Base-by-base conservation (phyloP, 2,113 vertebrate genomes). In the Butorides virescens region DNA sequence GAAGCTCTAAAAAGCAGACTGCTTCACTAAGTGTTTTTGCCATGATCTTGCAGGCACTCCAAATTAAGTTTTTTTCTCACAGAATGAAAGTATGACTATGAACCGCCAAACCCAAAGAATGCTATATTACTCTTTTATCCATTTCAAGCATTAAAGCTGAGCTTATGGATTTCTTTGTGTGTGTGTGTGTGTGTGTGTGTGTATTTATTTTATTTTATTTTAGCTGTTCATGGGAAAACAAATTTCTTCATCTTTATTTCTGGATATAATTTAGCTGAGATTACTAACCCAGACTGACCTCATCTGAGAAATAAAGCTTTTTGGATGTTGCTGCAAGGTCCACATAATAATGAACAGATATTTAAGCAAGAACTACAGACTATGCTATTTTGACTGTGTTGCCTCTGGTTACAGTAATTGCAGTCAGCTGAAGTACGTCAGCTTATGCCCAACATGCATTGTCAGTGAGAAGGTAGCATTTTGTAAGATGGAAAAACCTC, bases 161-260 rank as follows among this genome's bases (percentile, higher is more conserved):
- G 7, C 20, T 67, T 50, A 18, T 32, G 20, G 6, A 87, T 72
- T 90, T 94, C 34, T 77, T 6, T 39, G 0, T 29, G 4, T 25
- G 4, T 21, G 0, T 25, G 2, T 15, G 4, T 21, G 0, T 25
- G 2, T 15, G 12, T 65, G 10, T 44, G 6, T 42, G 12, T 12
- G 9, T 32, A 27, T 2, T 32, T 73, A 10, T 13, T 42, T 47
- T 15, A 3, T 4, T 13, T 26, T 25, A 8, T 73, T 49, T 44
- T 15, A n/a, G 17, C 9, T 66, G 9, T 59, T 92, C 10, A 1
- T 16, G 14, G 18, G 17, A 19, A 53, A 92, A 63, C 14, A 49
- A 20, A 36, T 27, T 14, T 13, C 30, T 59, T n/a, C 34, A 7
- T 88, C 10, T 53, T 79, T 70, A 72, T 68, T 92, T 95, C 44